Evolutionary conservation across 2,888 invertebrate species (phyloP).

Genomic region (Drosophila anomalata): DNA sequence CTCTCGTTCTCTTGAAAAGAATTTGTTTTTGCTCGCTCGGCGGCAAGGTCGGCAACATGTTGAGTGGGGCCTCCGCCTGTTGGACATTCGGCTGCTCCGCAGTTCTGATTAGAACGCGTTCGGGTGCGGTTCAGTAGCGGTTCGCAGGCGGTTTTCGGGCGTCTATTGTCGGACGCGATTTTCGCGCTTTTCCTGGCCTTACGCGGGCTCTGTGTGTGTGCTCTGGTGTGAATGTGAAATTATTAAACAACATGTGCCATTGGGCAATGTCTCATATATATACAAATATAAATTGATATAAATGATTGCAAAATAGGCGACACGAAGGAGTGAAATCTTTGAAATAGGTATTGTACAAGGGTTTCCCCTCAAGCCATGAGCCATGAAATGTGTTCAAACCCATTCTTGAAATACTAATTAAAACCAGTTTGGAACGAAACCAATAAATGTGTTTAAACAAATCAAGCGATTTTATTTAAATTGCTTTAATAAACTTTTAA

Average conservation of each 20-base stretch:
- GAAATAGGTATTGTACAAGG: constrained; percentile 55
- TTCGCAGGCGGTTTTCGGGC: constrained; percentile 15
- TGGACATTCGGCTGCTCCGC: constrained; percentile 59
- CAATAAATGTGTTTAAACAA: background rate
- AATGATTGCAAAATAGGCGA: constrained; percentile 15
- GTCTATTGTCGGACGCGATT: constrained; percentile 9
- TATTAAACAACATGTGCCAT: constrained; percentile 52
- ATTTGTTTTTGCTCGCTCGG: constrained; percentile 18
- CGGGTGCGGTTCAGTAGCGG: constrained; percentile 57
- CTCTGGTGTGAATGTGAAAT: constrained; percentile 45
- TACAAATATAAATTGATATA: constrained; percentile 39
- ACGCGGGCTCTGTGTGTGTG: constrained; percentile 17
- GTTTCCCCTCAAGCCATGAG: constrained; percentile 46
- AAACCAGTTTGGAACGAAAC: constrained; percentile 1
- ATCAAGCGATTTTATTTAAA: background rate
- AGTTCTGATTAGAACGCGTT: constrained; percentile 72
- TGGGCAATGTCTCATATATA: constrained; percentile 49
- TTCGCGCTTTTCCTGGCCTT: constrained; percentile 43
- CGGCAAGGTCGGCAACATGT: constrained; percentile 77
- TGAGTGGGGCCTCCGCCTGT: constrained; percentile 48
- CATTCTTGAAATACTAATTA: background rate
- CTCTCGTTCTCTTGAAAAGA: constrained; percentile 4
- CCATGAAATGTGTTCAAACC: constrained; percentile 50
- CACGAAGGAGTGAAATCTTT: constrained; percentile 3
- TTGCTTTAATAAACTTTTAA: background rate